phyloP scores from a whole-genome alignment of 2,888 invertebrate genomes.

The Heliconius sara region DNA sequence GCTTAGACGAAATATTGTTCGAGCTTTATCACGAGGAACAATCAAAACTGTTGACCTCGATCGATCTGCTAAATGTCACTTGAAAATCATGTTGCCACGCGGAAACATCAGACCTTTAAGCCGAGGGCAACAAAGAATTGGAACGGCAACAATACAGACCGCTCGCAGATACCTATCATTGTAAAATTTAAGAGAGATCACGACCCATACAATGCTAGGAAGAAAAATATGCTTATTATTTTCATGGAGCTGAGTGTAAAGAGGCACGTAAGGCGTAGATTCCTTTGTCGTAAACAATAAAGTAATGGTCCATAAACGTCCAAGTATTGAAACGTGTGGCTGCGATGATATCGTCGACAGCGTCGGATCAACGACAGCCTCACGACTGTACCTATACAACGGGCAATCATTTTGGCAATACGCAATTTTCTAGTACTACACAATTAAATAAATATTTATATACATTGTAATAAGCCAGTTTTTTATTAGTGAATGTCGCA shows the following conservation, averaged over 20 bases:
- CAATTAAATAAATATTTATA: constrained; percentile 6
- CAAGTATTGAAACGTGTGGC: constrained; percentile 45
- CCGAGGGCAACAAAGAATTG: constrained; percentile 69
- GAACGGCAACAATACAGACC: constrained; percentile 63
- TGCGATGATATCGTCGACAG: constrained; percentile 63
- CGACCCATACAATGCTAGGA: constrained; percentile 50
- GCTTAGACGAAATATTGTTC: constrained; percentile 31
- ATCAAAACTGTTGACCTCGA: constrained; percentile 63
- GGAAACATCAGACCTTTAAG: constrained; percentile 72
- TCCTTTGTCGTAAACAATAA: constrained; percentile 51
- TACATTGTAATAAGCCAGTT: neutral
- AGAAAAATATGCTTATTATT: constrained; percentile 36
- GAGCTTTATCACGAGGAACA: constrained; percentile 35
- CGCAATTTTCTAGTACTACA: neutral
- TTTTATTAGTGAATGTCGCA: neutral
- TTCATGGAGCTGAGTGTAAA: constrained; percentile 33
- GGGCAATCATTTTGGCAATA: constrained; percentile 22
- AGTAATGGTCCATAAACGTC: constrained; percentile 63
- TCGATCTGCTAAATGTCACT: constrained; percentile 80
- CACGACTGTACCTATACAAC: constrained; percentile 54
- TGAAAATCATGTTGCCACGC: constrained; percentile 70
- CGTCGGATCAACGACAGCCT: constrained; percentile 55
- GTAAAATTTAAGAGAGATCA: constrained; percentile 32
- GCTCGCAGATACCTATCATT: constrained; percentile 55
- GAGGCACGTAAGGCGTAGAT: constrained; percentile 39